Conservation (phyloP, 1,140 invertebrate species). For the Pogonus chalceus region DNA sequence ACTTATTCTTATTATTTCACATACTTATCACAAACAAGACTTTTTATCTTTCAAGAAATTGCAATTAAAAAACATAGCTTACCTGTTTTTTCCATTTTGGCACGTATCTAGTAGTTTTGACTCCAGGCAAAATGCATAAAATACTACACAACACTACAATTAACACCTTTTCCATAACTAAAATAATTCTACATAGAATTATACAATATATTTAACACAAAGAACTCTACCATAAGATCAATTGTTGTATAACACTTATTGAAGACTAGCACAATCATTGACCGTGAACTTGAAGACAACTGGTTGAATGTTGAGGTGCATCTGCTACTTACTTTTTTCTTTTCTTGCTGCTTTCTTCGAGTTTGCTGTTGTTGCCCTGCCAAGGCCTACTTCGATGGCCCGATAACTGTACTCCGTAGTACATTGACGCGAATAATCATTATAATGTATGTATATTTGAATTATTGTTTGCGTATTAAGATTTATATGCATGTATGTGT, state of each 20-base stretch:
- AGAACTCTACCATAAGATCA: constrained; percentile 15
- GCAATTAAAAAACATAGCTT: constrained; percentile 30
- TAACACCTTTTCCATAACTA: background rate
- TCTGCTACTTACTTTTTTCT: background rate
- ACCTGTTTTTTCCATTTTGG: constrained; percentile 77
- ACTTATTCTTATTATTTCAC: background rate
- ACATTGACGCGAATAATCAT: no score
- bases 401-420: background rate
- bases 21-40: background rate
- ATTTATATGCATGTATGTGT: no score
- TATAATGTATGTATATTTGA: no score
- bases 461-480: no score
- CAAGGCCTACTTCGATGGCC: background rate
- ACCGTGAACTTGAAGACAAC: background rate
- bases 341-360: background rate
- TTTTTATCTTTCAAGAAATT: background rate
- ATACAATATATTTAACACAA: background rate
- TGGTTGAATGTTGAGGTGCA: background rate
- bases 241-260: constrained; percentile 2
- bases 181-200: background rate
- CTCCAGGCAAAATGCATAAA: constrained; percentile 14
- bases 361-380: no score
- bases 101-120: constrained; percentile 45
- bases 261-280: constrained; percentile 20
- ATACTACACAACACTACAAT: constrained; percentile 14